Evolutionary conservation across 2,888 invertebrate genomes (phyloP), one percentile per base, ranked within the genome.

Genomic region (Nomada hirtipes): DNA sequence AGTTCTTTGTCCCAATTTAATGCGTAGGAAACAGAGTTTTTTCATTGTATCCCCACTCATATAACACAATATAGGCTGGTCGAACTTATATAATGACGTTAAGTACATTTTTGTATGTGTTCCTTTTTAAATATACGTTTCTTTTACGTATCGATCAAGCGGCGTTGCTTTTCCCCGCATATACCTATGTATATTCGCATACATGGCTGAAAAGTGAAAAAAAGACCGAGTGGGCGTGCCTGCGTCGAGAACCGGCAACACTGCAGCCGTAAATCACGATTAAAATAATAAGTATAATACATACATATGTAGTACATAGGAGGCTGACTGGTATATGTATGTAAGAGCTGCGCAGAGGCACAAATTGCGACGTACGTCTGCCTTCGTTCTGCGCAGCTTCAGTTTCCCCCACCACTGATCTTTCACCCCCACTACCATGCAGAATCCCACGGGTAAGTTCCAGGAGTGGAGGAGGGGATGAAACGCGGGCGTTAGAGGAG

Each of bases 261-360:
- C 76, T 85, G 93, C 92, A 81, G 81, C 89, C 91, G 91, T 93
- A 92, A 93, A 93, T 93, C 92, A 93, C 91, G 92, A 92, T 93
- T 93, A 92, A 93, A 93, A 92, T 93, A 93, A 92, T 93, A 93
- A 93, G 92, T 92, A 92, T 91, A 91, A 88, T 91, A 91, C 89
- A 88, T 91, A 91, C 89, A 92, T 90, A 91, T 89, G 91, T 90
- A 91, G 89, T 92, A 91, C 83, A 91, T 91, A 91, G 84, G 91
- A 77, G 86, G 84, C 76, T 74, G 85, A 78, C 82, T 82, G 64
- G 85, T 89, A 79, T 88, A 88, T 88, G 70, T 88, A 88, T 79
- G 81, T 87, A 86, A 83, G 83, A 89, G 89, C 83, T 93, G 93
- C 93, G 93, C 92, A 89, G 82, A 89, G 86, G 87, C 88, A 77